Base-by-base conservation (phyloP, 2,888 invertebrate species). In the Folsomia manolachei region DNA sequence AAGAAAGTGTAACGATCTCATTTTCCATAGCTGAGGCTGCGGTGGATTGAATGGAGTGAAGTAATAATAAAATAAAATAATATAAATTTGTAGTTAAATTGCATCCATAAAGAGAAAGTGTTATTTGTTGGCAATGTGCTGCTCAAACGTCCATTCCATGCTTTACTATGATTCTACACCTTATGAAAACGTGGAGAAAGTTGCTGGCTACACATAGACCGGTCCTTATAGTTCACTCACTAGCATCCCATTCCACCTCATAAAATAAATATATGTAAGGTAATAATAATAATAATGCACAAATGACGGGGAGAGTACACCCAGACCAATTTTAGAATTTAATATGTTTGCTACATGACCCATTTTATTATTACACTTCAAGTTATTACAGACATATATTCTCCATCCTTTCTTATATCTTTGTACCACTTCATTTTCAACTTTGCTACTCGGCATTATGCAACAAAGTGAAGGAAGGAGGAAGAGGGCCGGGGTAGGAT, bases 11-110 rank as follows among this genome's bases (percentile, higher is more conserved):
- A 39, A 39, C 39, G 39, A 39, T 39, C 39, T 39, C 39, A 39
- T 39, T 39, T 39, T 39, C 7, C 14, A 39, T 39, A n/a, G n/a
- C n/a, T n/a, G n/a, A n/a, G n/a, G n/a, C n/a, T n/a, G n/a, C n/a
- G 39, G 39, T 39, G 39, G 39, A n/a, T n/a, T 39, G 39, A 19
- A 56, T 56, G 56, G 19, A 21, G 18, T 56, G 18, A 19, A 21
- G 56, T 56, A 56, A 56, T 56, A 56, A 56, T 39, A 56, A 56
- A 19, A 56, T 56, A 56, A 56, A 56, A 56, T 56, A 56, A 56
- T 56, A 56, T 56, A 56, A 56, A 56, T 56, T 56, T 56, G 56
- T 56, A 56, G 56, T 56, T 56, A 56, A 56, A 56, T 56, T 56
- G 21, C n/a, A 56, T 7, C 21, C 56, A 19, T 56, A 56, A 56